Conservation (phyloP, 2,113 vertebrate species). For the Malurus melanocephalus region DNA sequence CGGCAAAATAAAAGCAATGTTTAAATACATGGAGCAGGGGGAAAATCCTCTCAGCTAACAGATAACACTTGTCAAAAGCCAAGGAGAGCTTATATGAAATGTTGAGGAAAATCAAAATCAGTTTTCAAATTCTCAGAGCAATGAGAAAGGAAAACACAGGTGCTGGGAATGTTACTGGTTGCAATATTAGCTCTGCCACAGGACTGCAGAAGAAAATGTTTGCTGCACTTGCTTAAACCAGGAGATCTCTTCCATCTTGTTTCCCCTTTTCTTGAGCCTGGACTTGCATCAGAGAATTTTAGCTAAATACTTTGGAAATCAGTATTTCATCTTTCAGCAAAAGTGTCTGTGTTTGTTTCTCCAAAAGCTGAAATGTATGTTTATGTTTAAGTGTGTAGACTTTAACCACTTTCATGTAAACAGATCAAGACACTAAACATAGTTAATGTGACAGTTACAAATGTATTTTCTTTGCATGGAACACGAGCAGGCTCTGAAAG, state of each 20-base stretch:
- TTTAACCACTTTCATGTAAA: neutral
- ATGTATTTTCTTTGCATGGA: neutral
- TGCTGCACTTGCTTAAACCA: neutral
- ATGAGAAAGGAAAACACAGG: neutral
- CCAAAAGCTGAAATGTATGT: neutral
- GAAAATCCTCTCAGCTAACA: neutral
- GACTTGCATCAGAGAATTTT: neutral
- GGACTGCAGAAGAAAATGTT: neutral
- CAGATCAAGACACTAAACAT: neutral
- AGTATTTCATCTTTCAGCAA: neutral
- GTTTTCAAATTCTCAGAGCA: neutral
- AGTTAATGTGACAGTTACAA: neutral
- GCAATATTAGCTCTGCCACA: neutral
- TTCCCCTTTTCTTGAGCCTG: neutral
- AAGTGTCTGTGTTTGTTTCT: neutral
- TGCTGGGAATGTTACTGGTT: neutral
- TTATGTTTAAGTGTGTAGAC: neutral
- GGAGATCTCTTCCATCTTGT: neutral
- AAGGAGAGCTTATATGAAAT: neutral
- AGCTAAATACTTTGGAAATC: neutral
- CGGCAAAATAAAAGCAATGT: neutral
- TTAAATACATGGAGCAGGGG: neutral
- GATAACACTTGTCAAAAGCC: neutral
- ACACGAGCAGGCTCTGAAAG: neutral
- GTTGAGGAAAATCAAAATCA: constrained; percentile 1